Base-by-base conservation (phyloP, 2,888 invertebrate genomes). In the Metallyticus violacea region DNA sequence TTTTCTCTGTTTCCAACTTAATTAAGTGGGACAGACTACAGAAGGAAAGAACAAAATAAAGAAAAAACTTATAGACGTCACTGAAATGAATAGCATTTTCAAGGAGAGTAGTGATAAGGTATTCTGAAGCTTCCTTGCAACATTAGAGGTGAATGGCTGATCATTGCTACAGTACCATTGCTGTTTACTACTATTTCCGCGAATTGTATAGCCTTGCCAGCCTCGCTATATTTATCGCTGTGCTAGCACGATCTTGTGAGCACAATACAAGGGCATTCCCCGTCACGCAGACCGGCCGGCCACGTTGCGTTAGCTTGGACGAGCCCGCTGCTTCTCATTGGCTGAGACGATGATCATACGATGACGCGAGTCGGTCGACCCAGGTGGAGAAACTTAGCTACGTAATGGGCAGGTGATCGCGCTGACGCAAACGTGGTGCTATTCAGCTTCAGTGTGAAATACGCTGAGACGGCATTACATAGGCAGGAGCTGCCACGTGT, bases 311-410 rank as follows among this genome's bases (percentile, higher is more conserved):
- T 62, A 22, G 22, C n/a, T 22, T 15, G 77, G 79, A 40, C 85
- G 30, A 30, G 85, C 85, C 86, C 79, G 79, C 26, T 29, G 79
- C 5, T 40, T 81, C 77, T 77, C 7, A 85, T 86, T 86, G 86
- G 86, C 30, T 77, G 80, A 62, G 30, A 30, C 80, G 27, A 30
- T 40, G 83, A 86, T 86, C 86, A 86, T 86, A 86, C 86, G 86
- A 86, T 86, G 86, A 85, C 81, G 86, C 76, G 26, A 22, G 2
- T 76, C 5, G 22, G 40, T 78, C 85, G 78, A 76, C 86, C 78
- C 77, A 79, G 86, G 82, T 81, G 86, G 15, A 62, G 40, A 62
- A 62, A 62, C 40, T 9, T 76, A 27, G 26, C 40, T 62, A 62
- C 40, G 40, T 62, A 62, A 62, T 22, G 9, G 15, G 3, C n/a